Base-by-base conservation (phyloP, 2,113 vertebrate species). In the Gymnobelideus leadbeateri region DNA sequence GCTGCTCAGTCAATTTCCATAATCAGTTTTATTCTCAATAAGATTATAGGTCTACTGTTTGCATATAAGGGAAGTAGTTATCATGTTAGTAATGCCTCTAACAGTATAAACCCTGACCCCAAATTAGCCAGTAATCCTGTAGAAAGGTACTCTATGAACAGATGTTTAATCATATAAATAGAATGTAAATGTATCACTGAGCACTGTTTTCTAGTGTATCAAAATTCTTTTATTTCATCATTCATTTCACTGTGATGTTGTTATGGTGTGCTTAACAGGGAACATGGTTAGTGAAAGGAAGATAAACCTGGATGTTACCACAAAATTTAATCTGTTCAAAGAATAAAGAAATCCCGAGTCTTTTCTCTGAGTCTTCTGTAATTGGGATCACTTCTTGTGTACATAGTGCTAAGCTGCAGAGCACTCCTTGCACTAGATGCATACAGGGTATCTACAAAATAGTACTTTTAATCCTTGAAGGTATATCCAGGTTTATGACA, bases 401-500 rank as follows among this genome's bases (percentile, higher is more conserved):
- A 54, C 97, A 91, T 95, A 98, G 98, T 98, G 95, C 98, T 98
- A 95, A 93, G 53, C 52, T 93, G 92, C 95, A 95, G 93, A 95
- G 61, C 77, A 94, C 94, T 94, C 96, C 92, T 49, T 53, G 98
- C 98, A 98, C 98, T 98, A 46, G 91, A 95, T 52, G 96, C 97
- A 95, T 43, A 97, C 98, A 97, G 97, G 98, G 98, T 98, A 98
- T 98, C 98, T 98, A 96, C 46, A 97, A 96, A 97, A 97, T 97
- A 98, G 97, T 96, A 92, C 95, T 93, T 98, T 96, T 94, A 97
- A 94, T 96, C 97, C 97, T 98, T 95, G 96, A 98, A 98, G 97
- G 98, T 98, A 98, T 97, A 97, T 99, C 99, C 99, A 99, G 99
- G 99, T 99, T 99, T 99, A 99, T 99, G 99, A 99, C 98, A 98